A percentile compares a stretch with the other conserved stretches of the same genome.
phyloP scores from a whole-genome alignment of 2,888 invertebrate genomes.

The Andrena camellia region DNA sequence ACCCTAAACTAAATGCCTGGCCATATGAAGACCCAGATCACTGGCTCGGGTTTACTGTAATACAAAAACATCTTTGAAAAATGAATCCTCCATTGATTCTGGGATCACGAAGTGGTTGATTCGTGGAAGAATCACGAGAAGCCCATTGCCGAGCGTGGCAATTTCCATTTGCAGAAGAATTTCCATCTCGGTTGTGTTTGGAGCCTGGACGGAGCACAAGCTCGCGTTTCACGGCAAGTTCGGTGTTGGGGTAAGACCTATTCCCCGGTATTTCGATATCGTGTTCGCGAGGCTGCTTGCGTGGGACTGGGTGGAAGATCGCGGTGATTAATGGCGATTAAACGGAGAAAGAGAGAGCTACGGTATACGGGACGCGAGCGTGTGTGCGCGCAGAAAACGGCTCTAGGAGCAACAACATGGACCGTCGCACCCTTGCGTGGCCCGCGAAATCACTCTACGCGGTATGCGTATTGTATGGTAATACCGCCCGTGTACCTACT shows the following conservation, averaged over 20 bases:
- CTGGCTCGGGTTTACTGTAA: too few relatives aligned
- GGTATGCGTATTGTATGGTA: conserved; percentile 79
- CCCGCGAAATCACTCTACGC: conserved; percentile 74
- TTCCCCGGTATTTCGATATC: conserved; percentile 70
- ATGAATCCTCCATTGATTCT: background rate
- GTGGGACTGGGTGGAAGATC: conserved; percentile 73
- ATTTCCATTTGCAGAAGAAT: conserved; percentile 32
- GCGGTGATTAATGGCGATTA: conserved; percentile 74
- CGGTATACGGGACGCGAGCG: conserved; percentile 34
- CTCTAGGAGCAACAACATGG: conserved; percentile 69
- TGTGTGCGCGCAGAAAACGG: conserved; percentile 59
- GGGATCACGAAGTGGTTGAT: background rate
- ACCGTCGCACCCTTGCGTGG: conserved; percentile 74
- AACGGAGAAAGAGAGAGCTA: conserved; percentile 55
- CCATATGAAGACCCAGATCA: too few relatives aligned
- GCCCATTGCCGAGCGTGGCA: background rate
- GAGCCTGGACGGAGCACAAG: conserved; percentile 27
- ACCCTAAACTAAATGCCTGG: too few relatives aligned
- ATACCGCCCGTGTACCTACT: conserved; percentile 75
- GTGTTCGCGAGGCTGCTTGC: conserved; percentile 63
- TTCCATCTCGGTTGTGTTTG: conserved; percentile 15
- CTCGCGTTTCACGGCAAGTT: conserved; percentile 56
- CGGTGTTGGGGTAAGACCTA: conserved; percentile 58
- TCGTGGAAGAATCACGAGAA: background rate
- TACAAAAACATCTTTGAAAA: background rate